Evolutionary conservation across 1,140 invertebrate species (phyloP).

Genomic region (Carcinoscorpius rotundicauda): DNA sequence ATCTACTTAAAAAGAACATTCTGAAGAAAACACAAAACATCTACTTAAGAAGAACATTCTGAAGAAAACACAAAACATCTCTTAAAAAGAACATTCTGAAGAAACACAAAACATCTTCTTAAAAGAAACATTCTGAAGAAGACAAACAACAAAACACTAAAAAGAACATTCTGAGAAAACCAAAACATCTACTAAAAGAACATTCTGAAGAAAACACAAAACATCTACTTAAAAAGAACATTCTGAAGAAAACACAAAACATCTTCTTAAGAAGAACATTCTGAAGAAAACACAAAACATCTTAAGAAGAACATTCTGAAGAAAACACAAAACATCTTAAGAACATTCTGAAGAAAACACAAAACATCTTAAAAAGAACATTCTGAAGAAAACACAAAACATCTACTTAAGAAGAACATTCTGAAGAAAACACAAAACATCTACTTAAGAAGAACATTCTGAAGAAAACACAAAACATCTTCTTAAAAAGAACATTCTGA

Average conservation of each 20-base stretch:
- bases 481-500: slow-evolving; percentile 8
- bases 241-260: slow-evolving; percentile 8
- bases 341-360: slow-evolving; percentile 8
- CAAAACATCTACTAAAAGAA: too few relatives aligned
- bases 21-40: too few relatives aligned
- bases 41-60: too few relatives aligned
- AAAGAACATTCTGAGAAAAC: too few relatives aligned
- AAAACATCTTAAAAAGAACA: slow-evolving; percentile 4
- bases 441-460: slow-evolving; percentile 7
- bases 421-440: slow-evolving; percentile 9
- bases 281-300: slow-evolving; percentile 9
- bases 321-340: slow-evolving; percentile 6
- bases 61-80: too few relatives aligned
- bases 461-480: slow-evolving; percentile 5
- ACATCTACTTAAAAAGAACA: slow-evolving; percentile 3
- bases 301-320: slow-evolving; percentile 6
- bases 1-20: too few relatives aligned
- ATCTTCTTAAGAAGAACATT: slow-evolving; percentile 3
- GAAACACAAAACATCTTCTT: too few relatives aligned
- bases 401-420: slow-evolving; percentile 4
- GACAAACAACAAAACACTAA: too few relatives aligned
- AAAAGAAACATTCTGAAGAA: too few relatives aligned
- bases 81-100: too few relatives aligned
- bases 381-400: slow-evolving; percentile 8
- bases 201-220: slow-evolving; percentile 10